Percentiles rank a stretch among this genome's conserved stretches.
Evolutionary conservation across 2,888 invertebrate species (phyloP).

Genomic region (Hofmannophila pseudospretella): DNA sequence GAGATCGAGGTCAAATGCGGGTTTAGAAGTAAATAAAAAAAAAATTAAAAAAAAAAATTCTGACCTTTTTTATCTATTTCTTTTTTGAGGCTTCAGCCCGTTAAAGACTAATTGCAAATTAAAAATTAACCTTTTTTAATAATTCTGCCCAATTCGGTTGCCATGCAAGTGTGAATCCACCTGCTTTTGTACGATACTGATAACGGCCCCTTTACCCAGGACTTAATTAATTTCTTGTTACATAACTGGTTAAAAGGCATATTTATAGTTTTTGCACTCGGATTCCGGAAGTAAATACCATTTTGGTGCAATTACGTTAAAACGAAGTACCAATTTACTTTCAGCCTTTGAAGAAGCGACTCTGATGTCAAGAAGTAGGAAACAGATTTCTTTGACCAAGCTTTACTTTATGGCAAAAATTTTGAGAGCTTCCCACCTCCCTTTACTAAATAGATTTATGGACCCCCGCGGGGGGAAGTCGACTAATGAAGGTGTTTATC

Average conservation of each 20-base stretch:
- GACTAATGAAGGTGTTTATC: neutral
- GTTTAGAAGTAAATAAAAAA: too few species aligned
- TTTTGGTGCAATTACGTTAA: neutral
- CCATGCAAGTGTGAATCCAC: neutral
- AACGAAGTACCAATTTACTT: neutral
- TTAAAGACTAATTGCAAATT: too few species aligned
- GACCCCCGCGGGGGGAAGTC: too few species aligned
- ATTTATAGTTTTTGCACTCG: neutral
- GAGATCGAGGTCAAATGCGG: too few species aligned
- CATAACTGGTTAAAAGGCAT: constrained; percentile 1
- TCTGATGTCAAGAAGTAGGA: neutral
- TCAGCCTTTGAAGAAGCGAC: neutral
- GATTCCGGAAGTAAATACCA: constrained; percentile 1
- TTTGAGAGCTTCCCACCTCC: neutral
- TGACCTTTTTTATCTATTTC: too few species aligned
- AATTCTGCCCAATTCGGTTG: too few species aligned
- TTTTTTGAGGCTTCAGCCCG: too few species aligned
- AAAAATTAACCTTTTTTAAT: too few species aligned
- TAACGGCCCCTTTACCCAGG: neutral
- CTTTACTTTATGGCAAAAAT: neutral
- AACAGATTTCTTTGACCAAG: neutral
- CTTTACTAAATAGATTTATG: neutral
- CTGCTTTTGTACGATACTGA: neutral
- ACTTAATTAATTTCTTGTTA: neutral
- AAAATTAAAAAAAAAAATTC: too few species aligned